Percentiles rank a stretch among this genome's conserved stretches.
These are phyloP conservation scores for Crypturellus tataupa DNA, from an alignment of 2,797 vertebrate species.

Conservation along the genomic window DNA sequence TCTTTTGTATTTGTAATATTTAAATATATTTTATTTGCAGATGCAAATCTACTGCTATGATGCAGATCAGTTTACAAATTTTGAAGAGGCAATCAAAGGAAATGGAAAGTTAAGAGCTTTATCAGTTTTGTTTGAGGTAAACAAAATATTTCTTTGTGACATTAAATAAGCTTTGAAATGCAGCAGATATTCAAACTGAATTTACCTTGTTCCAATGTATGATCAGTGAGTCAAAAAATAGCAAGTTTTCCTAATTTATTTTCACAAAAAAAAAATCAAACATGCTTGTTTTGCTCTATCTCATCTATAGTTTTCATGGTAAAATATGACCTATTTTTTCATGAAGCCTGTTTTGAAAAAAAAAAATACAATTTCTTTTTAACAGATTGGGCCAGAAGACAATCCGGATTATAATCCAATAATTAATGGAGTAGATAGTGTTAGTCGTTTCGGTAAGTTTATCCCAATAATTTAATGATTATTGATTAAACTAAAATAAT, in stretches of 20 bases:
- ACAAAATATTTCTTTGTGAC: conserved; percentile 32
- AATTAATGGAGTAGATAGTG: conserved; percentile 88
- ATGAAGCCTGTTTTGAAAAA: neutral
- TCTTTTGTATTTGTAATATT: neutral
- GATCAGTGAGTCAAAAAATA: conserved; percentile 18
- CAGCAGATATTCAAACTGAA: conserved; percentile 12
- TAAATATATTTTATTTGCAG: conserved; percentile 77
- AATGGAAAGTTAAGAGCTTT: conserved; percentile 92
- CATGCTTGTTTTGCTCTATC: neutral
- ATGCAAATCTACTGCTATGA: conserved; percentile 99
- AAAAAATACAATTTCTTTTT: conserved; percentile 51
- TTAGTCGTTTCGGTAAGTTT: conserved; percentile 92
- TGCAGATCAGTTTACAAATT: conserved; percentile 83
- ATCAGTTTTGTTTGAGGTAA: conserved; percentile 94
- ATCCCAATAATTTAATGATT: neutral
- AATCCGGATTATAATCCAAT: conserved; percentile 89
- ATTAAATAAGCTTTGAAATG: conserved; percentile 38
- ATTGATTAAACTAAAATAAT: neutral
- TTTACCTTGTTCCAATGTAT: neutral
- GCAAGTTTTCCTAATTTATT: conserved; percentile 9
- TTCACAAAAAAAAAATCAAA: neutral
- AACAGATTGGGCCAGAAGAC: conserved; percentile 89
- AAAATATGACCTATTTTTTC: neutral
- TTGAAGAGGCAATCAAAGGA: conserved; percentile 89
- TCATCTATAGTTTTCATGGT: neutral